phyloP scores from a whole-genome alignment of 2,888 invertebrate species.

The Sceliomorpha sp. region DNA sequence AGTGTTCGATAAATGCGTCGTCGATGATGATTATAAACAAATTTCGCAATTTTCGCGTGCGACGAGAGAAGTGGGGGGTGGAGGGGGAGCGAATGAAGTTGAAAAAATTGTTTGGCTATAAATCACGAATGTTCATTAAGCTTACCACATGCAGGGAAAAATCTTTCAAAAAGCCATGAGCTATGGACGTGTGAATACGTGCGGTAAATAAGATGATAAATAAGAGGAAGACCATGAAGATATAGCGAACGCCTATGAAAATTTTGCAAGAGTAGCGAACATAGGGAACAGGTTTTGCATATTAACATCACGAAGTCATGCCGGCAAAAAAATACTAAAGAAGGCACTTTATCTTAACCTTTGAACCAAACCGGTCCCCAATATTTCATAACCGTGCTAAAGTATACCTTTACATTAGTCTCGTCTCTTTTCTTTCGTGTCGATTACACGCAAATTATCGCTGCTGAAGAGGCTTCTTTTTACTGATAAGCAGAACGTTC shows the following conservation, averaged over 20 bases:
- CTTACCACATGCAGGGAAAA: conserved; percentile 45
- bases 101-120: conserved; percentile 7
- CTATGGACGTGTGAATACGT: conserved; percentile 20
- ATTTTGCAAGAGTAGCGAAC: conserved; percentile 60
- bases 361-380: conserved; percentile 60
- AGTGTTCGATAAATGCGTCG: conserved; percentile 9
- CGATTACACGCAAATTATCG: conserved; percentile 63
- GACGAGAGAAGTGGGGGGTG: background rate
- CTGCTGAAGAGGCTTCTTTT: conserved; percentile 14
- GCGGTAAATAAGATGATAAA: conserved; percentile 47
- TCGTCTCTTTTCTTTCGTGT: conserved; percentile 60
- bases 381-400: conserved; percentile 63
- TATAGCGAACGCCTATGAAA: conserved; percentile 59
- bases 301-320: conserved; percentile 54
- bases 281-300: conserved; percentile 61
- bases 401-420: conserved; percentile 61
- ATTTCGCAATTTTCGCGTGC: too few relatives aligned
- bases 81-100: conserved; percentile 5
- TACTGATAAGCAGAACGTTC: too few relatives aligned
- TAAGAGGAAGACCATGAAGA: conserved; percentile 53
- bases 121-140: conserved; percentile 30
- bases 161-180: conserved; percentile 11
- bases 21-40: conserved; percentile 14
- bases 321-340: conserved; percentile 55
- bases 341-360: conserved; percentile 64